Conservation (phyloP, 2,113 vertebrate species). For the Eubucco bourcierii region DNA sequence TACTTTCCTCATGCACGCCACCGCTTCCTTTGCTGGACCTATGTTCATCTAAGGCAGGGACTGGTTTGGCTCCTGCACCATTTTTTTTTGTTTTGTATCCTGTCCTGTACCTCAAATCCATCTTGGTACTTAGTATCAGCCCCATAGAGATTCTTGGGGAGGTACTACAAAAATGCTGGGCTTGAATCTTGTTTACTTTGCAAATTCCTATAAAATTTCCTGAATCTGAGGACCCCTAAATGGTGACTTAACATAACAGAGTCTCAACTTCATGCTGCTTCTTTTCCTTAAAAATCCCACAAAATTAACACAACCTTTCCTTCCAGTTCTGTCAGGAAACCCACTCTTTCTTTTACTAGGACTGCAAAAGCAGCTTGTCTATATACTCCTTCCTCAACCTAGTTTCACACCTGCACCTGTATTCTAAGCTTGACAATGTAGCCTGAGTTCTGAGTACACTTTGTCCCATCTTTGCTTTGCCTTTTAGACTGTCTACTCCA, state of each 20-base stretch:
- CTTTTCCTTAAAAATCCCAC: background rate
- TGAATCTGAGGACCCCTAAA: too few relatives aligned
- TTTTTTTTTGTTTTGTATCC: background rate
- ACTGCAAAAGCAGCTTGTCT: background rate
- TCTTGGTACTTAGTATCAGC: too few relatives aligned
- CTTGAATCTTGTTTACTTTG: too few relatives aligned
- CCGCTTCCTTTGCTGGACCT: background rate
- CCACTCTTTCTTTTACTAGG: background rate
- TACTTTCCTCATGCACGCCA: background rate
- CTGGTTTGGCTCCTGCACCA: background rate
- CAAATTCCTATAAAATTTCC: too few relatives aligned
- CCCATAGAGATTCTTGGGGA: too few relatives aligned
- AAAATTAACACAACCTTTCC: background rate
- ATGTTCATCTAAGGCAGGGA: background rate
- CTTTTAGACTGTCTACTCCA: background rate
- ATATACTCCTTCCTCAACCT: background rate
- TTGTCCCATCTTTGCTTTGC: background rate
- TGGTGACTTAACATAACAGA: too few relatives aligned
- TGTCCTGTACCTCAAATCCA: background rate
- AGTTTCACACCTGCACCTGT: background rate
- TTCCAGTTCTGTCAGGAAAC: background rate
- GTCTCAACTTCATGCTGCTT: background rate
- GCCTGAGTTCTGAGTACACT: background rate
- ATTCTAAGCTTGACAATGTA: background rate
- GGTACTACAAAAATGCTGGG: too few relatives aligned